Percentiles rank a stretch among this genome's conserved stretches.
phyloP scores from a whole-genome alignment of 2,113 vertebrate genomes.

The Azemiops feae region DNA sequence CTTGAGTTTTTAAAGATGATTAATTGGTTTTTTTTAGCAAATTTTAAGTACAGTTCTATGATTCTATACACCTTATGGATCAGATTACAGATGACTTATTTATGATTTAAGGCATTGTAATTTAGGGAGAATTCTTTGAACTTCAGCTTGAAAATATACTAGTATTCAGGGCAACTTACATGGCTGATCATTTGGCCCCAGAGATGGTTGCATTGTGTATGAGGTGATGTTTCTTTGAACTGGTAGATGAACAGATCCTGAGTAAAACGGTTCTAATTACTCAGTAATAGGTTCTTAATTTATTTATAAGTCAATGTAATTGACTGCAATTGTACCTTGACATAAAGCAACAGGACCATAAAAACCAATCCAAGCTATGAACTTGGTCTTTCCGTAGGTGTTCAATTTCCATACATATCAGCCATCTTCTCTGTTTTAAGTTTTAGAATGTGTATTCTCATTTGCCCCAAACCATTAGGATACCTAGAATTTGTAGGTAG shows the following conservation, averaged over 20 bases:
- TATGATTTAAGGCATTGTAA: not conserved
- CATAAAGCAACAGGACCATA: not conserved
- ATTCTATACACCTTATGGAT: not conserved
- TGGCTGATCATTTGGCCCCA: not conserved
- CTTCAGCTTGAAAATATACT: not conserved
- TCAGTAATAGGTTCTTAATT: not conserved
- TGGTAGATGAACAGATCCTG: not conserved
- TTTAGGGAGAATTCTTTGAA: not conserved
- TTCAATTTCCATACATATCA: not conserved
- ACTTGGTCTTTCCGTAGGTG: not conserved
- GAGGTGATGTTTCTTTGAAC: not conserved
- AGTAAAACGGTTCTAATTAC: not conserved
- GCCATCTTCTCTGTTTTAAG: not conserved
- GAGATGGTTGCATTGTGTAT: not conserved
- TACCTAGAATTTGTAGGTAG: not conserved
- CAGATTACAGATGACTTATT: not conserved
- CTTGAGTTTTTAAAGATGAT: not conserved
- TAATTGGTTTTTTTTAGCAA: not conserved
- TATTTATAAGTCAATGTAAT: not conserved
- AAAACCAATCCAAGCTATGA: not conserved
- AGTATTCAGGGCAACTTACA: not conserved
- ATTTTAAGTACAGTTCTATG: not conserved
- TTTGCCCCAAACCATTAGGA: not conserved
- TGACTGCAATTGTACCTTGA: not conserved
- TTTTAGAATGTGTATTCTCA: not conserved